These are phyloP conservation scores for Drosophila prostipennis DNA, from an alignment of 2,888 invertebrate genomes.

Conservation along the genomic window DNA sequence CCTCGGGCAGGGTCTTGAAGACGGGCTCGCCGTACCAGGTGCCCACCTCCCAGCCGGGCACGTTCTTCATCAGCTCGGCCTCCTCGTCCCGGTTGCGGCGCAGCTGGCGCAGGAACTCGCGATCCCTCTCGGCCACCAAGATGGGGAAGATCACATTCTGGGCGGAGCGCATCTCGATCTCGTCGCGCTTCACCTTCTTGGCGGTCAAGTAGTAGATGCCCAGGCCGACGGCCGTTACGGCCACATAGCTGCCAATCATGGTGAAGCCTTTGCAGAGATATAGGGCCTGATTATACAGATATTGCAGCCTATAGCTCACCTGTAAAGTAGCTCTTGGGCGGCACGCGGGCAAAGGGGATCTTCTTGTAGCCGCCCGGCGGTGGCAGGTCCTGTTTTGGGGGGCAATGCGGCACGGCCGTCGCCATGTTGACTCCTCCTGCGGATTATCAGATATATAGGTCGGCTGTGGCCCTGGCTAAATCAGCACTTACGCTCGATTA, in stretches of 20 bases:
- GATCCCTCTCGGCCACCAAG: constrained; percentile 92
- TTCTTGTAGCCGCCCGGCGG: constrained; percentile 95
- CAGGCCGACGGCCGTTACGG: constrained; percentile 86
- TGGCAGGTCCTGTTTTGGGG: constrained; percentile 94
- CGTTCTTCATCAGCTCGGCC: constrained; percentile 93
- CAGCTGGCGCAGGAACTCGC: constrained; percentile 92
- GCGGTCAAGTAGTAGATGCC: constrained; percentile 87
- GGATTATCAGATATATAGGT: not conserved
- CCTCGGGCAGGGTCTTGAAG: constrained; percentile 88
- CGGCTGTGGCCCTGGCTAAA: too few relatives aligned
- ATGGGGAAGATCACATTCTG: constrained; percentile 91
- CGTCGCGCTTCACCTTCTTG: constrained; percentile 85
- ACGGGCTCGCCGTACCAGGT: constrained; percentile 94
- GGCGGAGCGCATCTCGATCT: constrained; percentile 91
- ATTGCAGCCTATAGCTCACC: constrained; percentile 85
- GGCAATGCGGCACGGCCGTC: constrained; percentile 73
- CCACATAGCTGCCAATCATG: constrained; percentile 87
- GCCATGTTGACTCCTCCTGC: constrained; percentile 65
- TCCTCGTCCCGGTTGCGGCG: constrained; percentile 93
- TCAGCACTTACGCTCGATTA: constrained; percentile 51
- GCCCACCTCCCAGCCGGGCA: constrained; percentile 94
- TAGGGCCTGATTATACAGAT: not conserved
- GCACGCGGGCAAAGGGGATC: constrained; percentile 89
- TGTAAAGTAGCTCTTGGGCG: constrained; percentile 89
- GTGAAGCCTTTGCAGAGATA: constrained; percentile 85